Base-by-base conservation (phyloP, 2,888 invertebrate species). In the Rhyacophila evoluta region DNA sequence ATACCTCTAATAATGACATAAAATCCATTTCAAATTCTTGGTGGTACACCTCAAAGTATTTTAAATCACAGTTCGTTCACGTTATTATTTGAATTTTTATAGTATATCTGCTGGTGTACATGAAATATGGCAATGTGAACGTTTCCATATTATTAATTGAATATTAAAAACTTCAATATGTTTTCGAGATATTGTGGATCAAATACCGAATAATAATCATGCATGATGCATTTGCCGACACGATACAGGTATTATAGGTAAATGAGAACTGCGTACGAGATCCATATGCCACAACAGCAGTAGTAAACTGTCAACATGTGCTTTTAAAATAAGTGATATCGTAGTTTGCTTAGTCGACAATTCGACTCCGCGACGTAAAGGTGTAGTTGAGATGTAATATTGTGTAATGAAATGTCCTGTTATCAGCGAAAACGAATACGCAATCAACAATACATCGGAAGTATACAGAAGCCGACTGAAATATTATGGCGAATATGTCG, bases 1-100 rank as follows among this genome's bases (percentile, higher is more conserved):
- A 38, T 89, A 90, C 90, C 90, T 90, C 90, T 83, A 90, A 87
- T 74, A 90, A 84, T 12, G 89, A 89, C 85, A 90, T 85, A 75
- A 90, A 84, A 84, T 90, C 90, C 86, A 89, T 84, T 86, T 88
- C 90, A 85, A 86, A 19, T 55, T n/a, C 10, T 55, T 8, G 2
- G 15, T 25, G 15, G 10, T 1, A 55, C 10, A 19, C 55, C 55
- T 19, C 19, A 10, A 8, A 25, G 55, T 19, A 6, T 55, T 55
- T 55, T 1, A 15, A 4, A 15, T 12, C 55, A 55, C 55, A 12
- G 19, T 55, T 19, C 19, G 15, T 55, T 55, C 55, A 55, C 55
- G 15, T 1, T 12, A 25, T 25, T 8, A 19, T 55, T 6, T 25
- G 55, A 19, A 55, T 19, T 19, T 25, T 4, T 25, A 0, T 19